Conservation (phyloP, 2,113 vertebrate genomes). For the Charadrius vociferus region DNA sequence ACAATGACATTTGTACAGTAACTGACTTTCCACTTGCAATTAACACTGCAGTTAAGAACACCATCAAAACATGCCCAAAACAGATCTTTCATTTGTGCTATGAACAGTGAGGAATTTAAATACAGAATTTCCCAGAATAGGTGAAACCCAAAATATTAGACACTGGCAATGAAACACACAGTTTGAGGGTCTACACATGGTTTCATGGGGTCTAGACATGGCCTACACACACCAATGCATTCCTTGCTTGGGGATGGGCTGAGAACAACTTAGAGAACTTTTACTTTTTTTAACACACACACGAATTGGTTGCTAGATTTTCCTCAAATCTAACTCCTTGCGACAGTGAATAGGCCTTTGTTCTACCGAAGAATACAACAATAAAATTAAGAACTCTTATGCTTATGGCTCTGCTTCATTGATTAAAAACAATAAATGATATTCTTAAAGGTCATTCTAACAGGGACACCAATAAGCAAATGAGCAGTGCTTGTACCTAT, state of each 20-base stretch:
- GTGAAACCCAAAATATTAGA: neutral
- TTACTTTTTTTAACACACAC: neutral
- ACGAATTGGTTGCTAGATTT: accelerated
- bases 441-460: neutral
- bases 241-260: neutral
- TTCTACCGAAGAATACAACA: neutral
- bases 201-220: neutral
- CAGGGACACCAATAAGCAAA: neutral
- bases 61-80: neutral
- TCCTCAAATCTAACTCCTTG: neutral
- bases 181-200: neutral
- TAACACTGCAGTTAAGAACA: neutral
- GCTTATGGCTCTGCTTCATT: neutral
- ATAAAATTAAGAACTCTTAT: neutral
- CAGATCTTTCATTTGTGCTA: neutral
- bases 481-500: neutral
- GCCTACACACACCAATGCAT: neutral
- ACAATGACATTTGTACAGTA: neutral
- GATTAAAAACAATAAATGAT: neutral
- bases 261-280: neutral
- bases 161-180: neutral
- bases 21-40: neutral
- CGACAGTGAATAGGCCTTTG: neutral
- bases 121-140: neutral
- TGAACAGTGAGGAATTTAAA: neutral